Conservation (phyloP, 2,113 vertebrate species). For the Odocoileus virginianus region DNA sequence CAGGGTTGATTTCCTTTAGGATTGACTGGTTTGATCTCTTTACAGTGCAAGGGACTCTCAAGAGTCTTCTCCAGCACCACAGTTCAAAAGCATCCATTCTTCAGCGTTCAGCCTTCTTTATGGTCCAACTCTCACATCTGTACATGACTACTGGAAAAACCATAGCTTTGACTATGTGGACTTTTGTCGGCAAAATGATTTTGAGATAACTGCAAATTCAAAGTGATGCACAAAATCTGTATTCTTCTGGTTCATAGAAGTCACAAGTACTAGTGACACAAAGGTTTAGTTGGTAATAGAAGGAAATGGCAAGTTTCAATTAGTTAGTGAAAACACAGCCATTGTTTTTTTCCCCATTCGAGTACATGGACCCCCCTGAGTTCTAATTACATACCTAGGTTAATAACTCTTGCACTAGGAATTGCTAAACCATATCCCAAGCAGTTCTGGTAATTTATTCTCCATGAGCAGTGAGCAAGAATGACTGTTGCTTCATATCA, state of each 20-base stretch:
- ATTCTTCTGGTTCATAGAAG: neutral
- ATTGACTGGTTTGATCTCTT: neutral
- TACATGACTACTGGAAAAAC: neutral
- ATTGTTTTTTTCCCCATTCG: neutral
- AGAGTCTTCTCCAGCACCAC: neutral
- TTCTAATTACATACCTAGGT: neutral
- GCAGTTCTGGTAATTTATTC: neutral
- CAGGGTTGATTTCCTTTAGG: neutral
- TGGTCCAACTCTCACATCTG: neutral
- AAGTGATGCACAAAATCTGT: neutral
- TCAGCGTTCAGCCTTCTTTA: neutral
- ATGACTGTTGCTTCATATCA: neutral
- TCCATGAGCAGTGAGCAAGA: neutral
- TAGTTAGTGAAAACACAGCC: neutral
- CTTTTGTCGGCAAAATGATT: neutral
- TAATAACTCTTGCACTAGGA: neutral
- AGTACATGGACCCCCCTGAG: neutral
- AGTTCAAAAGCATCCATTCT: neutral
- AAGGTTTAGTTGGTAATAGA: neutral
- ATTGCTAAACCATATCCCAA: neutral
- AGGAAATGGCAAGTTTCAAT: neutral
- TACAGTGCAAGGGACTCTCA: neutral
- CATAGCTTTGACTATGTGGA: neutral
- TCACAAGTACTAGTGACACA: neutral
- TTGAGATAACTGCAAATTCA: neutral